Conservation (phyloP, 2,113 vertebrate species). For the Corvus hawaiiensis region DNA sequence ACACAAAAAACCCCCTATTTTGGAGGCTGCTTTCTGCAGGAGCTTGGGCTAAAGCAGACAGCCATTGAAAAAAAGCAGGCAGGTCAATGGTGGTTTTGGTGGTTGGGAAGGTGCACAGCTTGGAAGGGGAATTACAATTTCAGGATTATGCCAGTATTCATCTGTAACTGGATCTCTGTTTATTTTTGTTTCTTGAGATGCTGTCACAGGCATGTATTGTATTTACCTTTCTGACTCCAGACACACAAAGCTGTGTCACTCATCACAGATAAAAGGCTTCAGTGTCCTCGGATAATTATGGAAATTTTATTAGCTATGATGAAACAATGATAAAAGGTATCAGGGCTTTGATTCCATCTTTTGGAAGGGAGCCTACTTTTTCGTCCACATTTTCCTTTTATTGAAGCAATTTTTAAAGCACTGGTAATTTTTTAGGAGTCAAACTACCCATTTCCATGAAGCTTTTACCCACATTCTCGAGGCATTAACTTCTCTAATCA, state of each 20-base stretch:
- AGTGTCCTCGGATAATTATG: slow-evolving; percentile 58
- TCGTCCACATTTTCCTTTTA: slow-evolving; percentile 63
- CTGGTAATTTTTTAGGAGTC: slow-evolving; percentile 50
- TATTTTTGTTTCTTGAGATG: slow-evolving; percentile 26
- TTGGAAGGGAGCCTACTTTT: slow-evolving; percentile 56
- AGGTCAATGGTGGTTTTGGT: background rate
- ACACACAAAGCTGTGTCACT: slow-evolving; percentile 59
- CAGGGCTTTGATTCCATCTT: slow-evolving; percentile 65
- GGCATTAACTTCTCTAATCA: background rate
- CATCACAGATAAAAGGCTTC: slow-evolving; percentile 59
- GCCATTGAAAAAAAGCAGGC: background rate
- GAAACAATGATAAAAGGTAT: slow-evolving; percentile 62
- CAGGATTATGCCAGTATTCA: background rate
- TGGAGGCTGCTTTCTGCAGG: background rate
- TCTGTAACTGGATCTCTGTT: slow-evolving; percentile 22
- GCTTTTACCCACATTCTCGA: background rate
- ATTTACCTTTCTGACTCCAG: slow-evolving; percentile 48
- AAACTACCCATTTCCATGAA: slow-evolving; percentile 39
- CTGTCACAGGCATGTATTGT: slow-evolving; percentile 15
- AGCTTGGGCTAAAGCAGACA: background rate
- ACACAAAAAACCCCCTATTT: background rate
- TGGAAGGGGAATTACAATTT: background rate
- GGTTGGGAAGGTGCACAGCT: background rate
- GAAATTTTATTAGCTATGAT: slow-evolving; percentile 65
- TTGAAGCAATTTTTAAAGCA: background rate